Conservation (phyloP, 2,113 vertebrate species). For the Micronycteris hirsuta region DNA sequence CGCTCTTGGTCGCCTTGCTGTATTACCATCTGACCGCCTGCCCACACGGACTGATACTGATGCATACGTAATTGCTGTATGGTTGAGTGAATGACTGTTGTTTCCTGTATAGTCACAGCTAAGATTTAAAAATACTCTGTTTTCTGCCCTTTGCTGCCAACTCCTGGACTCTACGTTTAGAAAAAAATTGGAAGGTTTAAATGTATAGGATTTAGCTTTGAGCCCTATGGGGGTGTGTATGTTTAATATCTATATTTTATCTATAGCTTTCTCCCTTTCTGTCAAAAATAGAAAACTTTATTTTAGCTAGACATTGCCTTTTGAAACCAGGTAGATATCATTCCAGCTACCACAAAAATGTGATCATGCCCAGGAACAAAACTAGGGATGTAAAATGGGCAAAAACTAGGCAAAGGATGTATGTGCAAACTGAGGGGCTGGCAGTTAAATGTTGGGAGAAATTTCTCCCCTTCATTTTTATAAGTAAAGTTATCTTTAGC, state of each 20-base stretch:
- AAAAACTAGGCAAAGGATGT: background rate
- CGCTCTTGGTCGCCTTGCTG: background rate
- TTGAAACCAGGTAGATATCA: background rate
- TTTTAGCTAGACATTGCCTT: background rate
- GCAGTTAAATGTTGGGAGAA: background rate
- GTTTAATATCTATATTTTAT: background rate
- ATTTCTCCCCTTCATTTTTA: background rate
- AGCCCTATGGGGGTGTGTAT: background rate
- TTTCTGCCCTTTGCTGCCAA: background rate
- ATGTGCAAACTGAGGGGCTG: background rate
- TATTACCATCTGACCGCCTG: background rate
- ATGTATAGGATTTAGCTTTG: background rate
- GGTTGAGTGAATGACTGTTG: background rate
- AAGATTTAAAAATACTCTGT: slow-evolving; percentile 19
- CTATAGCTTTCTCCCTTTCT: background rate
- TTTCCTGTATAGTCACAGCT: background rate
- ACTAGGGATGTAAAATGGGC: background rate
- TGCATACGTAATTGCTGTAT: background rate
- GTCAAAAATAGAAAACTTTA: background rate
- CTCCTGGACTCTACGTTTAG: background rate
- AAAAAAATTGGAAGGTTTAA: background rate
- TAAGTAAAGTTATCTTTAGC: background rate
- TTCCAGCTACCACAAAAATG: background rate
- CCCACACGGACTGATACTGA: too few relatives aligned
- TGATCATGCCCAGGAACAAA: background rate